These are phyloP conservation scores for Drosophila pseudoananassae DNA, from an alignment of 1,140 invertebrate species.

Conservation along the genomic window DNA sequence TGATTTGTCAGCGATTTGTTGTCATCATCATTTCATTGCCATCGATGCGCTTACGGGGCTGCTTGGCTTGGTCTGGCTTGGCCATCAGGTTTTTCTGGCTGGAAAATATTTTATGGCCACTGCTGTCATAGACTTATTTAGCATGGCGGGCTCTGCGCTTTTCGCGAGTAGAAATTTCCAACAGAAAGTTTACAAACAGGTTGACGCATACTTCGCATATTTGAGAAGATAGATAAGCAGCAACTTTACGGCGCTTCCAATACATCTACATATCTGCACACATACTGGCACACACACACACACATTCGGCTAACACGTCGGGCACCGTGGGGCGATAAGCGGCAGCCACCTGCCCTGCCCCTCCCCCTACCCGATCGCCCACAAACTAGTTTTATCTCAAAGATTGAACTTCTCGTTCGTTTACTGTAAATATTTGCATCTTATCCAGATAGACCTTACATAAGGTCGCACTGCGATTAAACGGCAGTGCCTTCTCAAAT, in stretches of 20 bases:
- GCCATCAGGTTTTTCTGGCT: slow-evolving; percentile 33
- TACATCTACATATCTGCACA: slow-evolving; percentile 13
- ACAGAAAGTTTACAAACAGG: slow-evolving; percentile 80
- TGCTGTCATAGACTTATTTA: slow-evolving; percentile 24
- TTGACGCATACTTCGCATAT: slow-evolving; percentile 81
- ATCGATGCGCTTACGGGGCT: slow-evolving; percentile 23
- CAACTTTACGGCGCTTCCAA: slow-evolving; percentile 4
- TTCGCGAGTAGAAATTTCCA: slow-evolving; percentile 65
- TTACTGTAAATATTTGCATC: slow-evolving; percentile 35
- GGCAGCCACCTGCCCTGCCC: slow-evolving; percentile 2
- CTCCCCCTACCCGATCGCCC: background rate
- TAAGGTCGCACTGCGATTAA: slow-evolving; percentile 44
- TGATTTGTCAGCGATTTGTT: slow-evolving; percentile 36
- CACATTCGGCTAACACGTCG: slow-evolving; percentile 16
- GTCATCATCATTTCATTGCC: slow-evolving; percentile 21
- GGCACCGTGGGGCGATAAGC: slow-evolving; percentile 23
- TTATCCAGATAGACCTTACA: slow-evolving; percentile 51
- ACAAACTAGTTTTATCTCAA: slow-evolving; percentile 55
- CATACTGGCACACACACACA: slow-evolving; percentile 3
- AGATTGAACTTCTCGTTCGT: slow-evolving; percentile 48
- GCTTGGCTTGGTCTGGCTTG: slow-evolving; percentile 4
- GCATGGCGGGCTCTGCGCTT: slow-evolving; percentile 27
- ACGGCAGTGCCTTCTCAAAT: slow-evolving; percentile 4
- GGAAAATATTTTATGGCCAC: background rate
- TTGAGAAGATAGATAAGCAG: slow-evolving; percentile 42